phyloP scores from a whole-genome alignment of 92 coral and sea anemone genomes.

The Pocillopora grandis region DNA sequence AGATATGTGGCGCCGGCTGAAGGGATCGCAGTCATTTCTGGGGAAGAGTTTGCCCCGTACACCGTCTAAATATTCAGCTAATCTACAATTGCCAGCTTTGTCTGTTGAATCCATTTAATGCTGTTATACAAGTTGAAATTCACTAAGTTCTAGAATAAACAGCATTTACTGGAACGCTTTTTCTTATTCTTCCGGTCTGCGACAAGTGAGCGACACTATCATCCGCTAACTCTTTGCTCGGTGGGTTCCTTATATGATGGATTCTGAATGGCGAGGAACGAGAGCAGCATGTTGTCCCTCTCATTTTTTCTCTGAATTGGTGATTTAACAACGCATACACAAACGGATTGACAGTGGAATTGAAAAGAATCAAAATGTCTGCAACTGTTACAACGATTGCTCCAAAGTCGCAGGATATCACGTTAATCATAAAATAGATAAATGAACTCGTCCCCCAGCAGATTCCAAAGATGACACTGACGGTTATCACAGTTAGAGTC shows the following conservation, averaged over 20 bases:
- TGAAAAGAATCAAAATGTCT: not conserved
- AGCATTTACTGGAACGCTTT: no score
- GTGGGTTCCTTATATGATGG: not conserved
- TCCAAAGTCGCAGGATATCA: not conserved
- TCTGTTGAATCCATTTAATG: no score
- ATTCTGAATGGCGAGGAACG: not conserved
- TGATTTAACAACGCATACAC: not conserved
- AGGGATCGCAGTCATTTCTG: no score
- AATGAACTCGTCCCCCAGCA: conserved; percentile 1
- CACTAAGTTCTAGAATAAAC: no score
- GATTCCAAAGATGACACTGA: conserved; percentile 6
- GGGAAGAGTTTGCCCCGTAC: no score
- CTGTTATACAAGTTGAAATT: no score
- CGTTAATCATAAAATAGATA: not conserved
- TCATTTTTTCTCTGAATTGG: not conserved
- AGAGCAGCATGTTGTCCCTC: not conserved
- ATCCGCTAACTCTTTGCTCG: no score
- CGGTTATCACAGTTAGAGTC: not conserved
- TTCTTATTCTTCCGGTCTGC: no score
- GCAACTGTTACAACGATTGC: not conserved
- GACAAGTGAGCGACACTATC: no score
- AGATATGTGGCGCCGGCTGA: no score
- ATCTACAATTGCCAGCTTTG: no score
- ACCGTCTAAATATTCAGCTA: no score
- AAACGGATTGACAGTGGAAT: conserved; percentile 8